A percentile compares a stretch with the other conserved stretches of the same genome.
phyloP scores from a whole-genome alignment of 2,797 vertebrate species.

The Kryptopterus vitreolus region DNA sequence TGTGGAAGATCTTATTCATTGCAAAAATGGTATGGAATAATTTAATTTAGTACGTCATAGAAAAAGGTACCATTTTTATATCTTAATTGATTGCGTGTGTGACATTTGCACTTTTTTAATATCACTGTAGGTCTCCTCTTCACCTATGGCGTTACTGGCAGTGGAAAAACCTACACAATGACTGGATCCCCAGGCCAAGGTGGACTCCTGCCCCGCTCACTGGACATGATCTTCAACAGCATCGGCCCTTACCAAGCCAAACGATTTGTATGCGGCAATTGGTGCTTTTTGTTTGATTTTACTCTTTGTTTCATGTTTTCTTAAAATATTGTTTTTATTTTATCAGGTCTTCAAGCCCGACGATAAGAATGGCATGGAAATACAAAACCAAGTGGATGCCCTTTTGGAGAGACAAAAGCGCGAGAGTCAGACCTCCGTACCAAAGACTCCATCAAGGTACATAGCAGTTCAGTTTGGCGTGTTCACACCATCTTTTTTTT shows the following conservation, averaged over 20 bases:
- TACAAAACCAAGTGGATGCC: slow-evolving; percentile 92
- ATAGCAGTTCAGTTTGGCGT: slow-evolving; percentile 5
- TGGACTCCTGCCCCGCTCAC: slow-evolving; percentile 89
- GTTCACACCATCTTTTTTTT: background rate
- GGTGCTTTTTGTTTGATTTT: background rate
- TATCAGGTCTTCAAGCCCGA: slow-evolving; percentile 90
- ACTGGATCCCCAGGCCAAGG: slow-evolving; percentile 90
- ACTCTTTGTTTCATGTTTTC: background rate
- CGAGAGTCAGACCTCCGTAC: slow-evolving; percentile 71
- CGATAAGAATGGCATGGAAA: slow-evolving; percentile 91
- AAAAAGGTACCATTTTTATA: background rate
- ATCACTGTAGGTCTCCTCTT: slow-evolving; percentile 85
- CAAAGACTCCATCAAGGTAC: slow-evolving; percentile 84
- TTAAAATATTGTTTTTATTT: background rate
- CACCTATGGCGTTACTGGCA: slow-evolving; percentile 94
- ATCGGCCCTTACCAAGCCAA: slow-evolving; percentile 89
- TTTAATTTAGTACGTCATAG: background rate
- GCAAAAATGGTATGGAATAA: slow-evolving; percentile 85
- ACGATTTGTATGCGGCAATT: slow-evolving; percentile 82
- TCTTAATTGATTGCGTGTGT: background rate
- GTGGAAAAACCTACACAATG: slow-evolving; percentile 96
- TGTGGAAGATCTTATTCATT: slow-evolving; percentile 87
- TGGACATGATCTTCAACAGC: slow-evolving; percentile 97
- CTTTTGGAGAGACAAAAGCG: slow-evolving; percentile 89
- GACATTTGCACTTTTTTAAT: background rate